These are phyloP conservation scores for Malaclemys terrapin DNA, from an alignment of 2,113 vertebrate genomes.

Conservation along the genomic window DNA sequence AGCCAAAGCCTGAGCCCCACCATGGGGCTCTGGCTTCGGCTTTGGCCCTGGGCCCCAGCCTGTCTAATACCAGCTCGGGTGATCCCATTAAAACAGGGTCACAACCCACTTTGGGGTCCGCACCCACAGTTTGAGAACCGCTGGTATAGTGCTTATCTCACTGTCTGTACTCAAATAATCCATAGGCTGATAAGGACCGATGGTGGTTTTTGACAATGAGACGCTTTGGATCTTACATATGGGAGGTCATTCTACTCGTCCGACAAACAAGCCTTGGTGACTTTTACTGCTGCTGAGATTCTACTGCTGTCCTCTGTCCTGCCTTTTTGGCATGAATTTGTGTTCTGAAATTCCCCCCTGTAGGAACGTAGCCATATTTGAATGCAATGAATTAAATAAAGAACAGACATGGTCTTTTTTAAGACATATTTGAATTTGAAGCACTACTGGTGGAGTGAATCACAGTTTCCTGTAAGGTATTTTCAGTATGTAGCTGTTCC, in stretches of 20 bases:
- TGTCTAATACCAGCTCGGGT: too few relatives aligned
- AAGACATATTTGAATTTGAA: neutral
- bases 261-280: neutral
- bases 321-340: neutral
- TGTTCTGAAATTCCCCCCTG: neutral
- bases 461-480: neutral
- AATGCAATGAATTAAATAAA: neutral
- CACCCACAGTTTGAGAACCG: too few relatives aligned
- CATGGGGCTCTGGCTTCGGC: too few relatives aligned
- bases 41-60: too few relatives aligned
- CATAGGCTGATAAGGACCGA: neutral
- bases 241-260: neutral
- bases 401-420: neutral
- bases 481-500: neutral
- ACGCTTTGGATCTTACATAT: neutral
- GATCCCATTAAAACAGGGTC: too few relatives aligned
- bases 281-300: neutral
- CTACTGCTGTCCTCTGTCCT: neutral
- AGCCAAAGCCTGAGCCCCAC: too few relatives aligned
- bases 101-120: too few relatives aligned
- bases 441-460: neutral
- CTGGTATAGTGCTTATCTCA: rapidly evolving
- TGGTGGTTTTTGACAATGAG: neutral
- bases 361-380: neutral
- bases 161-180: neutral